Evolutionary conservation across 2,888 invertebrate genomes (phyloP), one percentile per base, ranked within the genome.

Genomic region (Pseudococcus jackbeardsleyi): DNA sequence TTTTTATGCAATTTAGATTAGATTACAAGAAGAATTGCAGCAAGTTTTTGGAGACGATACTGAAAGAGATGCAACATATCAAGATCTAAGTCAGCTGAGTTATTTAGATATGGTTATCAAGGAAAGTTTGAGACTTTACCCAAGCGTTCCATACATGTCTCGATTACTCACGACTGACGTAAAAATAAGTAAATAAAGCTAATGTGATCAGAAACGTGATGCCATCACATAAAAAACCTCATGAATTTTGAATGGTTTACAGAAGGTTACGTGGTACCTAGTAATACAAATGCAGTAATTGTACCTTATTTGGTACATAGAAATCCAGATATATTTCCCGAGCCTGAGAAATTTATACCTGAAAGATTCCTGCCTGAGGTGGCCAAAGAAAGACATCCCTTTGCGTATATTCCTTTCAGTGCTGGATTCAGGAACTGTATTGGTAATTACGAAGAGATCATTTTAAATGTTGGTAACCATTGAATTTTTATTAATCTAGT

Each of bases 341-440:
- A 93, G 54, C 92, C 93, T 4, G 91, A 92, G 48, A 91, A 89
- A 79, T 93, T 92, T 90, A 91, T 92, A 89, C 92, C 93, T 0
- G 92, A 92, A 89, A 90, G 92, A 88, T 93, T 93, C 90, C 90
- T 91, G 22, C 91, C 91, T 5, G 92, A 92, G 68, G 91, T 91
- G 88, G 89, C 89, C 9, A 86, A 86, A n/a, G 90, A 90, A 22
- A 91, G 93, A 89, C 92, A 93, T 90, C 92, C 91, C 26, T 92
- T 91, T 89, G 90, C 92, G 6, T 92, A 91, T 89, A 90, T 92
- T 12, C 92, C 92, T 4, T 92, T 92, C 89, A 92, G 92, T 89
- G 92, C 92, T 6, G 92, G 92, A 26, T 91, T 92, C 0, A 90
- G 92, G 85, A 92, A 92, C 90, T 92, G 92, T 89, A 91, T 92